Evolutionary conservation across 2,888 invertebrate genomes (phyloP).

Genomic region (Papilio elwesi): DNA sequence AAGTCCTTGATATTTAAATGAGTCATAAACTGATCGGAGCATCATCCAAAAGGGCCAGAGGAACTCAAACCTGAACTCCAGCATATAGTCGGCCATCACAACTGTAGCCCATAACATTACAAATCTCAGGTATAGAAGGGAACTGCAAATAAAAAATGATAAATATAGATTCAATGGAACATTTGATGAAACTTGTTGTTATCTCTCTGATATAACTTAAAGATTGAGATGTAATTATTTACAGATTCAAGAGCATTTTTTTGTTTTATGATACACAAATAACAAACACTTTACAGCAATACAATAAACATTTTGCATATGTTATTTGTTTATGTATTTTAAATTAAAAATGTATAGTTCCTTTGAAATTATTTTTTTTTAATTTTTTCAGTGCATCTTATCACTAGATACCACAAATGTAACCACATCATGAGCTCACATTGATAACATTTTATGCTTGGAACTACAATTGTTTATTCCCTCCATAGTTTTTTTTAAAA

Average conservation of each 20-base stretch:
- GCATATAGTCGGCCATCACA: slow-evolving; percentile 96
- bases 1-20: slow-evolving; percentile 98
- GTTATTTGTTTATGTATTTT: no score
- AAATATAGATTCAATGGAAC: no score
- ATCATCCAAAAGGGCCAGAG: slow-evolving; percentile 99
- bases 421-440: not conserved
- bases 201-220: no score
- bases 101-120: slow-evolving; percentile 97
- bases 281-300: no score
- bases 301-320: no score
- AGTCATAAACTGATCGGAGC: slow-evolving; percentile 97
- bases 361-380: no score
- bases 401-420: slow-evolving; percentile 1
- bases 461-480: not conserved
- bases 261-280: no score
- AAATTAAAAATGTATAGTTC: no score
- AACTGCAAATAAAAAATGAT: slow-evolving; percentile 86
- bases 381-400: not conserved
- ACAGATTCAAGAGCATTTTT: no score
- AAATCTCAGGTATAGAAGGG: slow-evolving; percentile 97
- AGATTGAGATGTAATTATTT: no score
- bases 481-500: not conserved
- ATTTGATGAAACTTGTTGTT: no score
- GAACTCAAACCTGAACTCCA: slow-evolving; percentile 99
- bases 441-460: not conserved